Evolutionary conservation across 2,888 invertebrate species (phyloP), one percentile per base, ranked within the genome.

Genomic region (Nebria brevicollis): DNA sequence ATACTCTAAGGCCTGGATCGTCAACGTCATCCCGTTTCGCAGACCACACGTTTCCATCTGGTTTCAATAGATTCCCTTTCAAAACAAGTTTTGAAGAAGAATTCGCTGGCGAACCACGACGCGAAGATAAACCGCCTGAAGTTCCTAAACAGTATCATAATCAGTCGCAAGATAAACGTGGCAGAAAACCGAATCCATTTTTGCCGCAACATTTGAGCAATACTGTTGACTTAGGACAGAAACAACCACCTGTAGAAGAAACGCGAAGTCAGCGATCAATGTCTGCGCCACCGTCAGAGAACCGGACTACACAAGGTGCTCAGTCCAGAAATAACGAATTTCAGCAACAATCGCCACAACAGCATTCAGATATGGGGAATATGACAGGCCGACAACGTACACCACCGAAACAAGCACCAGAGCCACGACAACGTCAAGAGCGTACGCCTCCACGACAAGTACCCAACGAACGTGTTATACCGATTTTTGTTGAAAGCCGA

Each of bases 401-500:
- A 66, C 75, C 65, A 82, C 75, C 64, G 78, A 76, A 10, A 66
- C 77, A 70, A 41, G 42, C 7, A 43, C 84, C 68, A 83, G 82
- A 15, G 84, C 85, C 78, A 84, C 84, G 70, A 85, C 83, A 8
- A 85, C 83, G 75, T 82, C 83, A 54, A 26, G 84, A 83, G 65
- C 83, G 82, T 66, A 82, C 81, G 2, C 82, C 77, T 26, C 88
- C 86, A 77, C 85, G 84, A 81, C 88, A 86, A 84, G 85, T 85
- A 73, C 89, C 92, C 70, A 93, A 92, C 85, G 94, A 96, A 74
- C 92, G 96, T 83, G 95, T 95, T 86, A 96, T 97, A 88, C 97
- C 97, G 26, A 97, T 97, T 83, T 95, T 95, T 86, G 95, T 97
- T 0, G 97, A 97, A 89, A 96, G 96, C 7, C 91, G 96, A 77